Evolutionary conservation across 2,797 vertebrate genomes (phyloP).

Genomic region (Acipenser oxyrinchus): DNA sequence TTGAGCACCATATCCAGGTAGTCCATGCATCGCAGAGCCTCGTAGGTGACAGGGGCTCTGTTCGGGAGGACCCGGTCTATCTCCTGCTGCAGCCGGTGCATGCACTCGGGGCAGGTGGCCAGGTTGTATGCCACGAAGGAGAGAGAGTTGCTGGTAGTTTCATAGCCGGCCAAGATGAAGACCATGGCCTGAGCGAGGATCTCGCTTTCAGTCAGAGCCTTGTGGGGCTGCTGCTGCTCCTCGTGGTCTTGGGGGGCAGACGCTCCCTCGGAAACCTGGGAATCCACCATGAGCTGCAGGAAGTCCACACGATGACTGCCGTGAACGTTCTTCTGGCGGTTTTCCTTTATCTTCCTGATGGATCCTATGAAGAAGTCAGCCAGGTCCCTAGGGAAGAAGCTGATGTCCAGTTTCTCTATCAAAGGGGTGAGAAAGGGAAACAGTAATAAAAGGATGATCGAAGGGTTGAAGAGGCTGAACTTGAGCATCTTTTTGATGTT

Average conservation of each 20-base stretch:
- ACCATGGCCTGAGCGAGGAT: slow-evolving; percentile 36
- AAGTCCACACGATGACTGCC: slow-evolving; percentile 39
- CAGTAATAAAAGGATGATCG: slow-evolving; percentile 27
- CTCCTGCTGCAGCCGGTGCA: slow-evolving; percentile 40
- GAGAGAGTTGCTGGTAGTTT: slow-evolving; percentile 31
- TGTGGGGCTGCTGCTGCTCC: slow-evolving; percentile 18
- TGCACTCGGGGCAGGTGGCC: slow-evolving; percentile 28
- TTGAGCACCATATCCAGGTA: slow-evolving; percentile 55
- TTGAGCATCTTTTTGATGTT: slow-evolving; percentile 39
- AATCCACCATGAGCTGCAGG: slow-evolving; percentile 40
- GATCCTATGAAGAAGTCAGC: slow-evolving; percentile 16
- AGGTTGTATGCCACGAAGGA: slow-evolving; percentile 21
- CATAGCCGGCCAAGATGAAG: slow-evolving; percentile 41
- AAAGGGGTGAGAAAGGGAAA: slow-evolving; percentile 34
- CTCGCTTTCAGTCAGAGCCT: slow-evolving; percentile 24
- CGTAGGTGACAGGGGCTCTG: slow-evolving; percentile 39
- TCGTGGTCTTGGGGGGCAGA: accelerated
- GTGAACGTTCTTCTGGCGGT: slow-evolving; percentile 23
- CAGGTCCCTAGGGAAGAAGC: slow-evolving; percentile 20
- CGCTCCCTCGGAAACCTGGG: slow-evolving; percentile 12
- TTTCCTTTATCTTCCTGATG: slow-evolving; percentile 37
- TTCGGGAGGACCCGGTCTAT: slow-evolving; percentile 30
- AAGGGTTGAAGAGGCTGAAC: slow-evolving; percentile 10
- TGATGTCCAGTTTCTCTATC: slow-evolving; percentile 26
- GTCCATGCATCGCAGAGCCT: slow-evolving; percentile 43